Percentiles rank a stretch among this genome's conserved stretches.
Conservation (phyloP, 2,888 invertebrate species). For the Podotricha telesiphe region DNA sequence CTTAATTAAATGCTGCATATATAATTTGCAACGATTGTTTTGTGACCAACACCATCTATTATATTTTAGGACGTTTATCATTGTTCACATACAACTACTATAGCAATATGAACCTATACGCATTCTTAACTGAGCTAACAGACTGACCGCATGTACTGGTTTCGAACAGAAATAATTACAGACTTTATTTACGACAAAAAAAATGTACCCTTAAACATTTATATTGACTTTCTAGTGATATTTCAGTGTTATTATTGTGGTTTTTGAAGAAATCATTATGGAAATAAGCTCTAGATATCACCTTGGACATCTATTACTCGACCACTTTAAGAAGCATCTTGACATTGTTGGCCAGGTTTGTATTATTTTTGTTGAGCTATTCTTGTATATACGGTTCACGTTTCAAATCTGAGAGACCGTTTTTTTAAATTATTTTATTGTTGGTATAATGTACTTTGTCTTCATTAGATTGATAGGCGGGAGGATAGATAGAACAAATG, state of each 20-base stretch:
- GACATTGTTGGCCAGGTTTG: slow-evolving; percentile 40
- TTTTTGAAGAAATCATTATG: not conserved
- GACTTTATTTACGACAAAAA: not conserved
- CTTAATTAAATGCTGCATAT: not conserved
- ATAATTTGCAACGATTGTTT: not conserved
- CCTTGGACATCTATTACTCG: slow-evolving; percentile 55
- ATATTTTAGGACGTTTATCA: not conserved
- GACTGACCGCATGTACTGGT: slow-evolving; percentile 3
- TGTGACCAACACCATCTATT: not conserved
- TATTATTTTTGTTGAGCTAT: slow-evolving; percentile 17
- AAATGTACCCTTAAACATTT: not conserved
- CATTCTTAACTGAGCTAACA: slow-evolving; percentile 6
- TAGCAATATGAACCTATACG: not conserved
- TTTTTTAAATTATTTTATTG: too few species aligned
- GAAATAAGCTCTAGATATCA: slow-evolving; percentile 46
- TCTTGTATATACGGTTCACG: not conserved
- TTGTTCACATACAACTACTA: not conserved
- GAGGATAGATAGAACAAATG: too few species aligned
- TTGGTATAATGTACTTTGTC: too few species aligned
- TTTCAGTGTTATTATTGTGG: not conserved
- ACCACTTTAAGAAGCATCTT: slow-evolving; percentile 47
- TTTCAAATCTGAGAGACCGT: too few species aligned
- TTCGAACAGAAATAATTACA: not conserved
- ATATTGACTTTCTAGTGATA: not conserved
- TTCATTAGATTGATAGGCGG: too few species aligned